Evolutionary conservation across 1,140 invertebrate species (phyloP).

Genomic region (Orius insidiosus): DNA sequence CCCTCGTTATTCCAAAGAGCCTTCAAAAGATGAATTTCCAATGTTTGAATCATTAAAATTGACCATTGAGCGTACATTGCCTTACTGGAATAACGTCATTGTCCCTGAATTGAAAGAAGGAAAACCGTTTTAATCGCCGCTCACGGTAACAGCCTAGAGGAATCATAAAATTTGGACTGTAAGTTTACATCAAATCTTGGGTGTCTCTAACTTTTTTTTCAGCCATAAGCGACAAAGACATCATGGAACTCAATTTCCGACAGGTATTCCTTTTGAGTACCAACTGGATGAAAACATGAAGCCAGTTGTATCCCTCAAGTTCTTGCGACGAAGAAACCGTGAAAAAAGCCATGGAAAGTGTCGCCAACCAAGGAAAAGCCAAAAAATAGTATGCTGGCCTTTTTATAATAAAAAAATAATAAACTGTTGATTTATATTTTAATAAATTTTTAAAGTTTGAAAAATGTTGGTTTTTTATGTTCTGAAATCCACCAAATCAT

Average conservation of each 20-base stretch:
- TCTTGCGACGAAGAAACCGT: constrained; percentile 88
- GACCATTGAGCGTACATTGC: constrained; percentile 73
- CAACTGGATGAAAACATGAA: constrained; percentile 82
- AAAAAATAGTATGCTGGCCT: constrained; percentile 33
- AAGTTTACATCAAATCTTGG: constrained; percentile 25
- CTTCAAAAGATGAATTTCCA: constrained; percentile 67
- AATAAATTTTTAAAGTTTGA: too few relatives aligned
- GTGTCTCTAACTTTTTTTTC: constrained; percentile 20
- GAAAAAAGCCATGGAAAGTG: constrained; percentile 81
- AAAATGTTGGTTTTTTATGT: too few relatives aligned
- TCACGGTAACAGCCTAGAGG: constrained; percentile 91
- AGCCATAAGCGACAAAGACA: constrained; percentile 73
- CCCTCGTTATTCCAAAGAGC: constrained; percentile 53
- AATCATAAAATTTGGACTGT: constrained; percentile 89
- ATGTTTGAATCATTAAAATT: constrained; percentile 85
- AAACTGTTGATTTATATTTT: too few relatives aligned
- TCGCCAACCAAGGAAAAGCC: constrained; percentile 85
- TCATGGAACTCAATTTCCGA: constrained; percentile 88
- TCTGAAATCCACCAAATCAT: too few relatives aligned
- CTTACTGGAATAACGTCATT: constrained; percentile 91
- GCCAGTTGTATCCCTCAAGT: constrained; percentile 79
- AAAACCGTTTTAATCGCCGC: constrained; percentile 85
- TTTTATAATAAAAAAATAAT: too few relatives aligned
- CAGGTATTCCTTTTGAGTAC: constrained; percentile 89
- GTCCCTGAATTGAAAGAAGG: constrained; percentile 78